A percentile compares a stretch with the other conserved stretches of the same genome.
phyloP scores from a whole-genome alignment of 2,888 invertebrate genomes.

The Sphaeridia pumilis region DNA sequence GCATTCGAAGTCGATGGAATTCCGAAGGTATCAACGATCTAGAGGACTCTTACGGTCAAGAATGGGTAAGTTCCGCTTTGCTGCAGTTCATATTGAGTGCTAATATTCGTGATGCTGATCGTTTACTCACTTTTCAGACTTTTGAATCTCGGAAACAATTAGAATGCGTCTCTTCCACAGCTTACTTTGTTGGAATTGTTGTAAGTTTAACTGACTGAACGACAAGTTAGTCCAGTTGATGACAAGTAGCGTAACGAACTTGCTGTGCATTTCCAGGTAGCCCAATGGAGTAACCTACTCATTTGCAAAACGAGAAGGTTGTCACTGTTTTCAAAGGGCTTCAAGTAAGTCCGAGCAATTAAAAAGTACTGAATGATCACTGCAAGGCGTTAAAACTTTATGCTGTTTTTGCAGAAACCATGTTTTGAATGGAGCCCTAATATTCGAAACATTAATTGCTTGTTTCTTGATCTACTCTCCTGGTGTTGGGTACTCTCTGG shows the following conservation, averaged over 20 bases:
- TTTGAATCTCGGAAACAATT: conserved; percentile 19
- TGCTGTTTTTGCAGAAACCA: conserved; percentile 42
- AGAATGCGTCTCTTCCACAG: conserved; percentile 23
- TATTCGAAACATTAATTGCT: conserved; percentile 46
- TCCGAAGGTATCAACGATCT: conserved; percentile 55
- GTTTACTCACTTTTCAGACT: conserved; percentile 15
- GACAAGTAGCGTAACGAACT: neutral
- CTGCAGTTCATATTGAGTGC: neutral
- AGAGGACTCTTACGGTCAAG: conserved; percentile 58
- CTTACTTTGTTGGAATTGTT: conserved; percentile 53
- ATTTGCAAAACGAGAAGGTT: conserved; percentile 20
- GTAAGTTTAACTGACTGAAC: conserved; percentile 12
- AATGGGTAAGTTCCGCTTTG: conserved; percentile 47
- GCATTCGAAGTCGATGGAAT: conserved; percentile 60
- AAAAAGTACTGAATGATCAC: neutral
- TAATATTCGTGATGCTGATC: neutral
- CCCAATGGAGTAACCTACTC: conserved; percentile 24
- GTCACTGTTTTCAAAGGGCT: conserved; percentile 16
- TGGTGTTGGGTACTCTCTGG: conserved; percentile 42
- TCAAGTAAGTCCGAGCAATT: conserved; percentile 16
- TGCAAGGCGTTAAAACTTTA: neutral
- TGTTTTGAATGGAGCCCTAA: conserved; percentile 50
- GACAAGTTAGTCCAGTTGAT: neutral
- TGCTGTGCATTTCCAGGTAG: conserved; percentile 2
- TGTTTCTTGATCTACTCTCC: conserved; percentile 44